A percentile compares a stretch with the other conserved stretches of the same genome.
phyloP scores from a whole-genome alignment of 2,888 invertebrate genomes.

The Cryptocephalus primarius region DNA sequence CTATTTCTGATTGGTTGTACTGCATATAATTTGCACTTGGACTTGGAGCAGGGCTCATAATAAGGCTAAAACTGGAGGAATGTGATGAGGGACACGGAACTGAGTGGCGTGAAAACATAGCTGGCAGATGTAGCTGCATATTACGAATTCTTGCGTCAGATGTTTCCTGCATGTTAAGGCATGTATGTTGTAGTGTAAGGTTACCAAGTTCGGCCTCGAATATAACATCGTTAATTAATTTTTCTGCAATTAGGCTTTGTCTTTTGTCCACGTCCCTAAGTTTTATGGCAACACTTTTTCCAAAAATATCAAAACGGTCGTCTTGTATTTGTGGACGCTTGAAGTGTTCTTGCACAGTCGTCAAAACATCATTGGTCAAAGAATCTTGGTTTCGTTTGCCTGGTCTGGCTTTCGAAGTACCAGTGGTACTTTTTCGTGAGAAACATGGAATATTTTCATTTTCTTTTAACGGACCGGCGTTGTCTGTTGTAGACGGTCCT shows the following conservation, averaged over 20 bases:
- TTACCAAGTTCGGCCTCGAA: slow-evolving; percentile 1
- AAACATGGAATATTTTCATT: slow-evolving; percentile 1
- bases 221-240: background rate
- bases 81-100: slow-evolving; percentile 3
- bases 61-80: slow-evolving; percentile 3
- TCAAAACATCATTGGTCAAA: slow-evolving; percentile 3
- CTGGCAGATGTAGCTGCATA: background rate
- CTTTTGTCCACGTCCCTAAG: background rate
- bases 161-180: slow-evolving; percentile 1
- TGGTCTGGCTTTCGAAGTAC: slow-evolving; percentile 2
- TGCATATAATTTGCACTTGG: slow-evolving; percentile 3
- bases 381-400: slow-evolving; percentile 2
- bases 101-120: too few relatives aligned
- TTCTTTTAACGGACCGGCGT: slow-evolving; percentile 1
- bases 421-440: too few relatives aligned
- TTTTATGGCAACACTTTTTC: slow-evolving; percentile 1
- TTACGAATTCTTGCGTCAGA: slow-evolving; percentile 1
- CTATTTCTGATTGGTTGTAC: slow-evolving; percentile 3
- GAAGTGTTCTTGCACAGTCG: slow-evolving; percentile 2
- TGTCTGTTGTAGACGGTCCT: slow-evolving; percentile 1
- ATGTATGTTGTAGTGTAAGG: background rate
- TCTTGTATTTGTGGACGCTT: slow-evolving; percentile 1
- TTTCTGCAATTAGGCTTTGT: slow-evolving; percentile 1
- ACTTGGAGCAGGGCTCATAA: slow-evolving; percentile 2
- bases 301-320: slow-evolving; percentile 1